Base-by-base conservation (phyloP, 30 jellyfish, hydroid and myxozoan species). In the Calvadosia cruxmelitensis region DNA sequence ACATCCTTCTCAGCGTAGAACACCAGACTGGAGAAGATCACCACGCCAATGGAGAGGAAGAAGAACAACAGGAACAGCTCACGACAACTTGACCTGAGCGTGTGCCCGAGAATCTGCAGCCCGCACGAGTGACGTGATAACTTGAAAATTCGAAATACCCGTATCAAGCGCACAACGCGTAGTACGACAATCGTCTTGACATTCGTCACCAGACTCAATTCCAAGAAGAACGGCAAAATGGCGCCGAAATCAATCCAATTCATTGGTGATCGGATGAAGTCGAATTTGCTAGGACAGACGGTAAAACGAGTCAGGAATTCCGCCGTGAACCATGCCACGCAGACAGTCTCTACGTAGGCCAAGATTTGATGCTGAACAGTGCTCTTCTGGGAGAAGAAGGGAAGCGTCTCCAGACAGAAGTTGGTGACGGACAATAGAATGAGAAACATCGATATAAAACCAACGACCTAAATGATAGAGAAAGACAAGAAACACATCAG, bases 221-320 rank as follows among this genome's bases (percentile, higher is more conserved):
- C 91, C 20, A 85, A 84, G 50, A 78, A 73, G 63, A 85, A 85
- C 25, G 95, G 95, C 63, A 72, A 78, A 27, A 85, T 70, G 71
- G 95, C 95, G 49, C 95, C 77, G 13, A 85, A 63, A 50, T 85
- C 95, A 30, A 85, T 71, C 95, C 95, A 85, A 72, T 85, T 85
- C 93, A 85, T 78, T 26, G 63, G 77, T 13, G 83, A 64, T 50
- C 78, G 73, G 73, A 78, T 51, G 25, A 85, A 85, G 26, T 76
- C 70, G 33, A 61, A 16, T 49, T 78, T 85, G 64, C 73, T 82
- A 27, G 85, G 82, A 29, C 80, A 63, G 69, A 70, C 62, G 27
- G 77, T 50, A 31, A 78, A 36, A 28, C 95, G 89, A 52, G 70
- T 30, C 31, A 79, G 29, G 68, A 78, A 73, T 70, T 85, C 95